Evolutionary conservation across 2,888 invertebrate species (phyloP).

Genomic region (Cerceris ruficornis): DNA sequence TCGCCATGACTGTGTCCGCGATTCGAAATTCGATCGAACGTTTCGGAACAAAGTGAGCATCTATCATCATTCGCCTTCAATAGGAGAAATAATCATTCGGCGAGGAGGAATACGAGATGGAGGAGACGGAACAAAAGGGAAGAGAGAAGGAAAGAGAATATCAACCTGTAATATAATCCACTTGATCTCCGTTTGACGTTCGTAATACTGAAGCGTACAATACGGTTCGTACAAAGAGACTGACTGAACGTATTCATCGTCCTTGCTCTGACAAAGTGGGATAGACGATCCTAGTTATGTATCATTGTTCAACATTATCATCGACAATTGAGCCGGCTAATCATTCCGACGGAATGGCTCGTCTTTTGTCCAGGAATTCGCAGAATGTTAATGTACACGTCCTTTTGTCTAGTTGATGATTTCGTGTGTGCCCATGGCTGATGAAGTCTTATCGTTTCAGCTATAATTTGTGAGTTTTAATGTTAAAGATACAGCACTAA

Average conservation of each 20-base stretch:
- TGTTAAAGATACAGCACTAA: too few relatives aligned
- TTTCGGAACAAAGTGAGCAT: conserved; percentile 55
- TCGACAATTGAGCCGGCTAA: conserved; percentile 10
- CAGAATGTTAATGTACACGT: background rate
- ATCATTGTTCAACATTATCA: conserved; percentile 33
- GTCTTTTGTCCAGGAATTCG: background rate
- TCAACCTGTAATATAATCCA: conserved; percentile 43
- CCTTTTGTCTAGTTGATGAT: too few relatives aligned
- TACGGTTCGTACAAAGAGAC: conserved; percentile 47
- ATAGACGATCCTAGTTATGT: conserved; percentile 28
- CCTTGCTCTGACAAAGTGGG: conserved; percentile 36
- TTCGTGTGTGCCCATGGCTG: too few relatives aligned
- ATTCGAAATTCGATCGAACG: conserved; percentile 47
- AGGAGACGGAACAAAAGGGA: conserved; percentile 1
- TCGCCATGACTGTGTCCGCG: conserved; percentile 35
- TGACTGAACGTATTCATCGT: conserved; percentile 43
- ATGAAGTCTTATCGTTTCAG: too few relatives aligned
- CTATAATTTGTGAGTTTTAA: too few relatives aligned
- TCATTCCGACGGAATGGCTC: background rate
- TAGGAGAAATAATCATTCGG: conserved; percentile 17
- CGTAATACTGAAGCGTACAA: conserved; percentile 37
- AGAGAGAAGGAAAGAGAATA: conserved; percentile 19
- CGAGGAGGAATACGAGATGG: background rate
- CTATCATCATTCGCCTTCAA: conserved; percentile 48
- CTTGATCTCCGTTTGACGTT: conserved; percentile 38